Evolutionary conservation across 2,797 vertebrate genomes (phyloP).

Genomic region (Phoebastria nigripes): DNA sequence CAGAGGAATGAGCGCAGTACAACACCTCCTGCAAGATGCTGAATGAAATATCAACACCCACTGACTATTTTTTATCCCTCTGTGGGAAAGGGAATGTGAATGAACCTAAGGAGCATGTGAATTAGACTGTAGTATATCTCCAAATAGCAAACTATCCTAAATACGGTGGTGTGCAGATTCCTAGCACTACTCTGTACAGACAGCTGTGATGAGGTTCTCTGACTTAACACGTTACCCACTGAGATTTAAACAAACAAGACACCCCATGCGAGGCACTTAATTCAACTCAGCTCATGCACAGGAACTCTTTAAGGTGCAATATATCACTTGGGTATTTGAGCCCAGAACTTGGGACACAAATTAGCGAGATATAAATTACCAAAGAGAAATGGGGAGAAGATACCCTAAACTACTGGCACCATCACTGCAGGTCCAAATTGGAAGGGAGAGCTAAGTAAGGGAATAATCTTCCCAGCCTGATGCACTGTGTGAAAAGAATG

Average conservation of each 20-base stretch:
- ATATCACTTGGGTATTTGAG: neutral
- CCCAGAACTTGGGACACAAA: neutral
- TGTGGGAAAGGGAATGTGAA: neutral
- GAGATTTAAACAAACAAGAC: neutral
- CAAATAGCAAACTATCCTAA: neutral
- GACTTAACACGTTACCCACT: neutral
- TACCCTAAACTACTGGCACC: neutral
- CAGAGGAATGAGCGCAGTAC: fast-evolving
- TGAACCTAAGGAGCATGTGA: neutral
- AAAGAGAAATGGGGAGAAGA: neutral
- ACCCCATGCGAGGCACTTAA: neutral
- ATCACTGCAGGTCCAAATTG: neutral
- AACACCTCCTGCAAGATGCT: neutral
- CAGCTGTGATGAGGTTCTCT: neutral
- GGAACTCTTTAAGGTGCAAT: neutral
- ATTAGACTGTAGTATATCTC: neutral
- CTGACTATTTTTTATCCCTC: neutral
- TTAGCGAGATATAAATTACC: neutral
- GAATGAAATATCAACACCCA: neutral
- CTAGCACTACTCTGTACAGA: neutral
- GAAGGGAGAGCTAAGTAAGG: neutral
- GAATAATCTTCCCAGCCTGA: neutral
- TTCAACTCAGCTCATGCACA: neutral
- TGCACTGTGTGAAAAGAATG: neutral
- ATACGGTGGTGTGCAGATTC: neutral